Conservation (phyloP, 2,888 invertebrate genomes). For the Coelopa pilipes region DNA sequence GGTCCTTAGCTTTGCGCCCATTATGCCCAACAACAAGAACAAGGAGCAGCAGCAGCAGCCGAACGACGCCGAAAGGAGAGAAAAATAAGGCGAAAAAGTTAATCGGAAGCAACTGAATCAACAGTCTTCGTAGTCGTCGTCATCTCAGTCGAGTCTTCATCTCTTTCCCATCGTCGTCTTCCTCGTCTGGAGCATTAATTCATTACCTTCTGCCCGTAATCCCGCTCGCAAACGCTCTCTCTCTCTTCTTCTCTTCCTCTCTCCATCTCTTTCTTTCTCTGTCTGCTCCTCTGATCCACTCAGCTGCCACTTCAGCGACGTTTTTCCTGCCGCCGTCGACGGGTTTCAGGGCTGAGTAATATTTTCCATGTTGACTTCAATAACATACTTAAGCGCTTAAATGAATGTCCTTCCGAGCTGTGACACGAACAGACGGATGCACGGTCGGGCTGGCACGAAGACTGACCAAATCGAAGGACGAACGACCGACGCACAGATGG, state of each 20-base stretch:
- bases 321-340: conserved; percentile 1
- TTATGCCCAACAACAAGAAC: not conserved
- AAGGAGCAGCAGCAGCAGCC: not conserved
- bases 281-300: not conserved
- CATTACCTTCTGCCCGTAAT: conserved; percentile 1
- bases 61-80: not conserved
- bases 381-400: conserved; percentile 32
- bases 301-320: not conserved
- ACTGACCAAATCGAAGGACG: no score
- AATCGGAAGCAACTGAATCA: conserved; percentile 15
- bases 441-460: no score
- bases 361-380: conserved; percentile 31
- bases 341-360: not conserved
- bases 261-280: not conserved
- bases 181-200: conserved; percentile 24
- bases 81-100: not conserved
- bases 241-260: not conserved
- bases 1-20: not conserved
- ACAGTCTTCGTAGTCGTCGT: conserved; percentile 15
- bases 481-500: not conserved
- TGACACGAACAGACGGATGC: conserved; percentile 6
- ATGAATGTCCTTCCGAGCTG: conserved; percentile 22
- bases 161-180: not conserved
- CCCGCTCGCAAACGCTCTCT: not conserved
- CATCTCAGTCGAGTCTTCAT: not conserved